Evolutionary conservation across 2,113 vertebrate species (phyloP), one percentile per base, ranked within the genome.

Genomic region (Microtus richardsoni): DNA sequence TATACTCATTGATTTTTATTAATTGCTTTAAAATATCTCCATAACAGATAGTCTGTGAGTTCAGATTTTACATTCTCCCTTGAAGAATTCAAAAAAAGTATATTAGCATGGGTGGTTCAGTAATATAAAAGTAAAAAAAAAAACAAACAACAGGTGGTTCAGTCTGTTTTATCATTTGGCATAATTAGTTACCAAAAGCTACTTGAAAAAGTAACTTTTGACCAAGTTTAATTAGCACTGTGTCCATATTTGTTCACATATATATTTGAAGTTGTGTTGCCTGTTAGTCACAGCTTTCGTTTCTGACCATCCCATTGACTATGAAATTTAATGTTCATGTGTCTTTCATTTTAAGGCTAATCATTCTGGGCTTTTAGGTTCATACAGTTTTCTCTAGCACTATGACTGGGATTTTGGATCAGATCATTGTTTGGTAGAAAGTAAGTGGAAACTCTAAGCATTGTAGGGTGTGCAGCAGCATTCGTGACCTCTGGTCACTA

Each of bases 11-110:
- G 36, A 54, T 73, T 96, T 94, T 91, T 95, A 96, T 88, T 89
- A 96, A 91, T 30, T 24, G 33, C 92, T 97, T 93, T 52, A 85
- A 95, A 92, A 80, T 88, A 82, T 90, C n/a, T 88, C 73, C 75
- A 12, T 96, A 75, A 78, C 62, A 94, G 44, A 90, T 91, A 70
- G 26, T 94, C 49, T 16, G 36, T 90, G 80, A 89, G 58, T 95
- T 96, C 39, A n/a, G 91, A 78, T 70, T 94, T 85, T 96, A 93
- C 62, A 74, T 5, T 26, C 58, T 17, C 22, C 28, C 68, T n/a
- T 52, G 6, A 41, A 60, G 21, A 91, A 84, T 95, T 77, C 44
- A 89, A 89, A 89, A 89, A 89, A 28, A 39, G 49, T 11, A 28
- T 54, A 92, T 90, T 92, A 89, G 22, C 62, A 41, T 89, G 33